Base-by-base conservation (phyloP, 2,113 vertebrate species). In the Tupaia tana region DNA sequence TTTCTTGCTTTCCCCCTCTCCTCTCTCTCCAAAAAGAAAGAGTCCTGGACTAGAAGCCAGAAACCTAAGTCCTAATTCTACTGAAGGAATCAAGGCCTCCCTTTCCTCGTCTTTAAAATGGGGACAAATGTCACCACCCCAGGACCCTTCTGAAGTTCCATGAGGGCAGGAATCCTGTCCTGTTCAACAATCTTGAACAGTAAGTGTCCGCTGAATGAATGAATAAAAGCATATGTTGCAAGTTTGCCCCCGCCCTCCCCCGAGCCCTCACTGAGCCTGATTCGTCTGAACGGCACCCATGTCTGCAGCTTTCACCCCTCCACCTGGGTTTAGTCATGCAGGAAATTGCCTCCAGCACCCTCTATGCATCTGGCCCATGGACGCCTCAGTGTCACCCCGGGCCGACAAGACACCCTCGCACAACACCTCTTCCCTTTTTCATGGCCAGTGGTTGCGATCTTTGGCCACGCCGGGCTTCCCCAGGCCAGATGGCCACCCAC, bases 281-380 rank as follows among this genome's bases (percentile, higher is more conserved):
- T 19, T 54, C 9, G 15, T 24, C 61, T 5, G 3, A 4, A 3
- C 14, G 61, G 54, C 77, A 81, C 25, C 0, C 9, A 10, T 18
- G 7, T 20, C n/a, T 9, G 0, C 14, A 15, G 63, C 59, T 71
- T 24, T 29, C 9, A 4, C n/a, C 5, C 52, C 22, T 34, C 31
- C 0, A 0, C 43, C 43, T 11, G 73, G 16, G 34, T 91, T 91
- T 61, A 9, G 10, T 67, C 84, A 87, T 18, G 9, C 24, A 58
- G 81, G 56, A 89, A 61, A 59, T 22, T 5, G 3, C 16, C 31
- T 63, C 54, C 64, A 18, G 13, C 19, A 27, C 31, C 63, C 27
- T 5, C 34, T 6, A 0, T 1, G 56, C 69, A 25, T 10, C 77
- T 1, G 11, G 56, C 73, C 54, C 6, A 9, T 14, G 24, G 3